Percentiles rank a stretch among this genome's conserved stretches.
Evolutionary conservation across 2,113 vertebrate species (phyloP).

Genomic region (Xiphorhynchus elegans): DNA sequence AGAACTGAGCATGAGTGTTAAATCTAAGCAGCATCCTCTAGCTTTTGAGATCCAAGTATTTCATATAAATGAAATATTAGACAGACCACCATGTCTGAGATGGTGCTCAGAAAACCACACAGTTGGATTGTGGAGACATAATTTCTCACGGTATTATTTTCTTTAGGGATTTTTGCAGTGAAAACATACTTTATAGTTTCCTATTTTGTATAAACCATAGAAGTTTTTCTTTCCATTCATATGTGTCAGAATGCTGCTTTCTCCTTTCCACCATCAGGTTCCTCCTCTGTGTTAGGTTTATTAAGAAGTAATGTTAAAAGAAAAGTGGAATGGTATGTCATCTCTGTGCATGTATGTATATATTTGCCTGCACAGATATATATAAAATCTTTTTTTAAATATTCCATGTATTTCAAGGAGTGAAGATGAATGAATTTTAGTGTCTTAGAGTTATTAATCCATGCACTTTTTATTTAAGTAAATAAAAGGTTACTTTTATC

Average conservation of each 20-base stretch:
- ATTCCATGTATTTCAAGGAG: not conserved
- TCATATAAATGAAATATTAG: not conserved
- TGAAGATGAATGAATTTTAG: not conserved
- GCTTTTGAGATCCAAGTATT: not conserved
- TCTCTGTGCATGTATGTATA: rapidly evolving
- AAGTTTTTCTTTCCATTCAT: not conserved
- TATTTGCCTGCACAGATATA: not conserved
- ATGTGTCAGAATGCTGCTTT: not conserved
- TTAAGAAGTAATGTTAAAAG: not conserved
- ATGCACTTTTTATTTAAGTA: too few species aligned
- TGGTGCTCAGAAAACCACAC: not conserved
- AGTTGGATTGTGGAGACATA: not conserved
- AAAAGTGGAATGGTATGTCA: not conserved
- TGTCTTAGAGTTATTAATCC: not conserved
- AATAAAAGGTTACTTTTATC: not conserved
- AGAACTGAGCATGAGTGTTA: not conserved
- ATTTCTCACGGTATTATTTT: not conserved
- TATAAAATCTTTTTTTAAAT: not conserved
- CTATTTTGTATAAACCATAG: not conserved
- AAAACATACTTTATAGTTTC: not conserved
- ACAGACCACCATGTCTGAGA: not conserved
- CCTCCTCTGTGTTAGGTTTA: not conserved
- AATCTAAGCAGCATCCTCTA: not conserved
- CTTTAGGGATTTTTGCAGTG: not conserved
- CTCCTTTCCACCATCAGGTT: not conserved